A percentile compares a stretch with the other conserved stretches of the same genome.
These are phyloP conservation scores for Coenonympha arcania DNA, from an alignment of 2,888 invertebrate genomes.

Conservation along the genomic window DNA sequence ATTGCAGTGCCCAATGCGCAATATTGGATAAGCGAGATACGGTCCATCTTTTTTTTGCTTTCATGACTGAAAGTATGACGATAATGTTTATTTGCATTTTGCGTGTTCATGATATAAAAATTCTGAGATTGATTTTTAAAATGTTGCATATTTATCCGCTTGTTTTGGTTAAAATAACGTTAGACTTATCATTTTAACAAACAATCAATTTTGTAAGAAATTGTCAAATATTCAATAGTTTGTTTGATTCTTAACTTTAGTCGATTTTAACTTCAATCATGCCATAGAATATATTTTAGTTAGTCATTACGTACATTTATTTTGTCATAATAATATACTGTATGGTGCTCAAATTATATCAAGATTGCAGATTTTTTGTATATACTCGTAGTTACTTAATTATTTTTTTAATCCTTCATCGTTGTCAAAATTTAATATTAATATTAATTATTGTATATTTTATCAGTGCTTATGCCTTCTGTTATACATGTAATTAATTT, in stretches of 20 bases:
- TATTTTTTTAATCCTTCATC: constrained; percentile 2
- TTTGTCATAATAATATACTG: constrained; percentile 29
- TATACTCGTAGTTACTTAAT: constrained; percentile 12
- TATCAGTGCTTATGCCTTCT: constrained; percentile 30
- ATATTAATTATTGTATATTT: constrained; percentile 35
- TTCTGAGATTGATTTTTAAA: not conserved
- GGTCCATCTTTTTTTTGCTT: too few relatives aligned
- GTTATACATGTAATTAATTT: constrained; percentile 24
- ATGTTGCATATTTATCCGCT: not conserved
- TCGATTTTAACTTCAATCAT: not conserved
- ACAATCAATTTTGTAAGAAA: too few relatives aligned
- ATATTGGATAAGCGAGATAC: too few relatives aligned
- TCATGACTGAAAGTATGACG: too few relatives aligned
- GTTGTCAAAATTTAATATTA: constrained; percentile 13
- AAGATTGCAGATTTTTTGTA: constrained; percentile 30
- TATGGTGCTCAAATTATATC: constrained; percentile 54
- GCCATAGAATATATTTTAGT: constrained; percentile 9
- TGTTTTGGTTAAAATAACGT: not conserved
- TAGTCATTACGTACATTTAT: too few relatives aligned
- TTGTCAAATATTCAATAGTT: too few relatives aligned
- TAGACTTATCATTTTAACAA: too few relatives aligned
- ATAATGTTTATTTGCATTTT: not conserved
- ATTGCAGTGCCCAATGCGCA: too few relatives aligned
- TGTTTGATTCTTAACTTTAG: not conserved
- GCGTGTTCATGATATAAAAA: not conserved